Percentiles rank a stretch among this genome's conserved stretches.
Conservation (phyloP, 2,888 invertebrate species). For the Anticlea derivata region DNA sequence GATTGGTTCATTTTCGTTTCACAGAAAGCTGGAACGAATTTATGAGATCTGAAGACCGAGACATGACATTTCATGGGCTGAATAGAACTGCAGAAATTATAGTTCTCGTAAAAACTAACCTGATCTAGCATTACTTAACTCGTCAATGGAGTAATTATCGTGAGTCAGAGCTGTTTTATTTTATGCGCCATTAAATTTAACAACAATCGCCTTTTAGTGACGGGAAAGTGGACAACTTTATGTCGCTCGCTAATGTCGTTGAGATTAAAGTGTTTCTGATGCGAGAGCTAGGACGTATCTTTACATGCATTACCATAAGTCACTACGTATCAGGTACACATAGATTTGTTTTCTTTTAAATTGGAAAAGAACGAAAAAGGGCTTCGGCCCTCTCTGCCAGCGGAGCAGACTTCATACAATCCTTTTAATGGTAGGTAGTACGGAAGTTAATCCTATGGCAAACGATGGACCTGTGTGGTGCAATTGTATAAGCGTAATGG, state of each 20-base stretch:
- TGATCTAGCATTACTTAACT: slow-evolving; percentile 42
- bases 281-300: slow-evolving; percentile 40
- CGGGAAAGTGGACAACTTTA: slow-evolving; percentile 72
- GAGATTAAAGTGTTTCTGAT: slow-evolving; percentile 65
- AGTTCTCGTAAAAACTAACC: slow-evolving; percentile 35
- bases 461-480: too few species aligned
- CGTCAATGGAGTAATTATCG: slow-evolving; percentile 59
- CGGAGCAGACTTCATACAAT: too few species aligned
- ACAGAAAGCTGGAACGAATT: slow-evolving; percentile 17
- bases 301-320: slow-evolving; percentile 68
- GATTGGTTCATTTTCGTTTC: slow-evolving; percentile 46
- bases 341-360: slow-evolving; percentile 16
- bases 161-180: slow-evolving; percentile 68
- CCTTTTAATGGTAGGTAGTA: too few species aligned
- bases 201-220: slow-evolving; percentile 79
- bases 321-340: slow-evolving; percentile 42
- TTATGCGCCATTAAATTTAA: slow-evolving; percentile 78
- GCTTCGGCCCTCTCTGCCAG: not conserved
- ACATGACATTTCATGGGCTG: slow-evolving; percentile 23
- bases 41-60: slow-evolving; percentile 21
- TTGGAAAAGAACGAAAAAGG: slow-evolving; percentile 6
- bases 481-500: too few species aligned
- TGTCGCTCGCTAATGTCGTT: slow-evolving; percentile 71
- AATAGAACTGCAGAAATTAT: slow-evolving; percentile 32
- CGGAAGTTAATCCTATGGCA: too few species aligned